Base-by-base conservation (phyloP, 2,113 vertebrate genomes). In the Lasiurus borealis region DNA sequence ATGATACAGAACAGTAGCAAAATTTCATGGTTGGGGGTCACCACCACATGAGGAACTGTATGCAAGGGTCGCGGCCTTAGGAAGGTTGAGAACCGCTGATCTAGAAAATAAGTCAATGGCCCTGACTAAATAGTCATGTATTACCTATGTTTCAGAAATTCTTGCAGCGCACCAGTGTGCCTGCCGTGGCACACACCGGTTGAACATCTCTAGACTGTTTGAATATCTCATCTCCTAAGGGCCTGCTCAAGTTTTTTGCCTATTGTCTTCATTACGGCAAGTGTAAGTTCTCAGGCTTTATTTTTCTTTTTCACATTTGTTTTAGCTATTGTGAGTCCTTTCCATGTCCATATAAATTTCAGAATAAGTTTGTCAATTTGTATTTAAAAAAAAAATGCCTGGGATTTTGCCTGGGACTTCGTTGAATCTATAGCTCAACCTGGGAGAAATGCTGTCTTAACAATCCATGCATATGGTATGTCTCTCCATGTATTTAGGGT, bases 291-390 rank as follows among this genome's bases (percentile, higher is more conserved):
- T 91, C 59, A 6, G 72, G 23, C 31, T 68, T 57, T 40, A 25
- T 85, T 82, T 76, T 85, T 36, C 13, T 96, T 92, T 90, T 88
- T 81, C 27, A 85, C 72, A 93, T 90, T 73, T 91, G 68, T 82
- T 76, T 84, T 85, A n/a, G 31, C 25, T 80, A 16, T 84, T 54
- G 85, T 90, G 44, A 57, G 75, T 52, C 23, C 34, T 91, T 89
- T 78, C n/a, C 46, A 69, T 87, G 86, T 57, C 18, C 48, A 54
- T 62, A 46, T 77, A 83, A 40, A 81, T 88, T 85, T 94, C 34
- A 90, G 64, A 90, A 92, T 75, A 89, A 73, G 57, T 44, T 62
- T 48, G 19, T 80, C 5, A 80, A 34, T 89, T 93, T 81, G 14
- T 71, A 59, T 1, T 69, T n/a, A n/a, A 29, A 34, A 66, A 68